phyloP scores from a whole-genome alignment of 2,888 invertebrate species.

The Cosmia trapezina region DNA sequence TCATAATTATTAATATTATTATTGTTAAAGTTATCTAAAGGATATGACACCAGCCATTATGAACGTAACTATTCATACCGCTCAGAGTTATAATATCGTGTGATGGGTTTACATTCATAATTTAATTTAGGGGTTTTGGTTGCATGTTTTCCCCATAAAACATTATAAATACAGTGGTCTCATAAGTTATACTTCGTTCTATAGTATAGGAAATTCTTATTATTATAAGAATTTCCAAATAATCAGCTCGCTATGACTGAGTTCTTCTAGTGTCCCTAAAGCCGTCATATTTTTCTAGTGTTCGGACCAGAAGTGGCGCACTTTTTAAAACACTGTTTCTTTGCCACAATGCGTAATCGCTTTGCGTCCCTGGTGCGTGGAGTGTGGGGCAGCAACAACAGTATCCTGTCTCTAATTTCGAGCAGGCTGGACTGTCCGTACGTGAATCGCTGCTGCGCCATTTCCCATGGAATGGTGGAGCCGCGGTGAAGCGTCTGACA shows the following conservation, averaged over 20 bases:
- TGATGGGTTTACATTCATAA: background rate
- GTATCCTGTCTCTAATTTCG: too few species aligned
- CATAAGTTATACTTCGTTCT: too few species aligned
- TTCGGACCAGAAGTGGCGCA: too few species aligned
- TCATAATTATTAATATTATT: background rate
- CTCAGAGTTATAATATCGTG: background rate
- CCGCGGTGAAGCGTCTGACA: too few species aligned
- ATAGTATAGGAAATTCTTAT: too few species aligned
- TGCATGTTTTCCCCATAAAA: background rate
- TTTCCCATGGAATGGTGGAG: too few species aligned
- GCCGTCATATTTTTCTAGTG: background rate
- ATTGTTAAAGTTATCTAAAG: conserved; percentile 6
- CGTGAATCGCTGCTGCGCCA: too few species aligned
- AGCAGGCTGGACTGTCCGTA: too few species aligned
- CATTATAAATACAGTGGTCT: background rate
- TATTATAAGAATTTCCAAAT: too few species aligned
- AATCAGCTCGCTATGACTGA: background rate
- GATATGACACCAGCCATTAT: conserved; percentile 11
- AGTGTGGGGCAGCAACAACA: too few species aligned
- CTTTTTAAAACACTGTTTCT: background rate
- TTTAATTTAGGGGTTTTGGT: background rate
- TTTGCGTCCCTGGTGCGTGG: too few species aligned
- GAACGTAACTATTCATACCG: background rate
- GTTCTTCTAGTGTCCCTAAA: background rate
- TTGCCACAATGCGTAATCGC: too few species aligned